phyloP scores from a whole-genome alignment of 1,140 invertebrate genomes.

The Aporrectodea caliginosa region DNA sequence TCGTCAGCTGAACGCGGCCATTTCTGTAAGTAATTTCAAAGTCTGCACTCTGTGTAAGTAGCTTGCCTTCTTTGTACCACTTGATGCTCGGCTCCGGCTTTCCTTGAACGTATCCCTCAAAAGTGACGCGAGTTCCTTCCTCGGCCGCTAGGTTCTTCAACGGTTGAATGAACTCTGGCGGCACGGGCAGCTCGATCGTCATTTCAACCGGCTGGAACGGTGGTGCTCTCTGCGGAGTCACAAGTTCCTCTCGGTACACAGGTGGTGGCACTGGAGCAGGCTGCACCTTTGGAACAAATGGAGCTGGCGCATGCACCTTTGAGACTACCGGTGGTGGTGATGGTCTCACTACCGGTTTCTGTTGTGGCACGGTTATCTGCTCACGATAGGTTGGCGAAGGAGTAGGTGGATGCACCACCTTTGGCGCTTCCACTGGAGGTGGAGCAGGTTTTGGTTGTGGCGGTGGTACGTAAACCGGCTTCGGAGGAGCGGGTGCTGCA shows the following conservation, averaged over 20 bases:
- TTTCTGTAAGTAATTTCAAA: slow-evolving; percentile 47
- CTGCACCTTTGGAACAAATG: background rate
- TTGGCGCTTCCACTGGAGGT: too few relatives aligned
- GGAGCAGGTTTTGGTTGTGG: slow-evolving; percentile 9
- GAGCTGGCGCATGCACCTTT: too few relatives aligned
- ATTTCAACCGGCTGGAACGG: slow-evolving; percentile 49
- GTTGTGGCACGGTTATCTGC: slow-evolving; percentile 10
- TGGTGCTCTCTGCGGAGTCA: background rate
- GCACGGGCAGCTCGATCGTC: slow-evolving; percentile 49
- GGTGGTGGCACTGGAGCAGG: slow-evolving; percentile 1
- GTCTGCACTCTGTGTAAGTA: slow-evolving; percentile 21
- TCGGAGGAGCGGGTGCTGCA: background rate
- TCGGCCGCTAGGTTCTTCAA: slow-evolving; percentile 31
- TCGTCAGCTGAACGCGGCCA: slow-evolving; percentile 57
- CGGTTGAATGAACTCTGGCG: slow-evolving; percentile 32
- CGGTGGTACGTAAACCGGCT: background rate
- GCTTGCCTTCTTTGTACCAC: slow-evolving; percentile 33
- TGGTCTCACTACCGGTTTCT: background rate
- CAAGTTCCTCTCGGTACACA: background rate
- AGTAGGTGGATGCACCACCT: background rate
- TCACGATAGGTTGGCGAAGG: slow-evolving; percentile 15
- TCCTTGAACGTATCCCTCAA: slow-evolving; percentile 26
- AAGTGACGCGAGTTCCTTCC: slow-evolving; percentile 33
- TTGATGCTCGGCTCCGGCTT: slow-evolving; percentile 32
- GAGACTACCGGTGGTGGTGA: background rate